phyloP scores from a whole-genome alignment of 2,113 vertebrate species.

The Oreochromis tanganicae region DNA sequence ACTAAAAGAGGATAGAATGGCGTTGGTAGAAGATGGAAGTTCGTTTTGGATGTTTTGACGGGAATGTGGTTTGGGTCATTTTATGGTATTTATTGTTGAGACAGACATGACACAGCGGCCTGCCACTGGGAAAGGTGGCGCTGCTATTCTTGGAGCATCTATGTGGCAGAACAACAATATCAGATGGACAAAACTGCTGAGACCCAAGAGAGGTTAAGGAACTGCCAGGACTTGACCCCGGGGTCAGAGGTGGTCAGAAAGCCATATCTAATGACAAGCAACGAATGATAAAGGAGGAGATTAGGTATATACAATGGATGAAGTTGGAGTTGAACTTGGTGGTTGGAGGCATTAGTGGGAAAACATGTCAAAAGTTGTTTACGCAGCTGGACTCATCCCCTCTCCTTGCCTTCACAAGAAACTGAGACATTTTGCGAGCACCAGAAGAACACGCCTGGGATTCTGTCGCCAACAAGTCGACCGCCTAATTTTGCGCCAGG shows the following conservation, averaged over 20 bases:
- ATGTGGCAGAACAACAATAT: not conserved
- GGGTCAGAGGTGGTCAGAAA: conserved; percentile 7
- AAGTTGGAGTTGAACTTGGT: not conserved
- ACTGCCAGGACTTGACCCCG: not conserved
- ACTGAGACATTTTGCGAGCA: conserved; percentile 52
- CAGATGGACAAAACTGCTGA: conserved; percentile 40
- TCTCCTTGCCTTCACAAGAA: conserved; percentile 9
- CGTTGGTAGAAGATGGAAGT: not conserved
- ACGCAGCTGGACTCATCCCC: conserved; percentile 49
- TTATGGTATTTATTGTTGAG: conserved; percentile 62
- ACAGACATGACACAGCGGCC: conserved; percentile 26
- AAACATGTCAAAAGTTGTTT: conserved; percentile 41
- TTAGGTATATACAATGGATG: not conserved
- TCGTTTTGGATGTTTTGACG: conserved; percentile 1
- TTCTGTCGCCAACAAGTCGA: conserved; percentile 46
- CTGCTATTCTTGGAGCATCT: conserved; percentile 28
- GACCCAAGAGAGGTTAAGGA: not conserved
- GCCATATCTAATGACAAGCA: conserved; percentile 4
- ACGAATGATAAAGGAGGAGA: conserved; percentile 2
- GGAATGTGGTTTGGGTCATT: conserved; percentile 10
- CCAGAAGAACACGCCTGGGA: conserved; percentile 42
- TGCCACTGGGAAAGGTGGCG: not conserved
- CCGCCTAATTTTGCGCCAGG: conserved; percentile 50
- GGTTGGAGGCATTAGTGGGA: not conserved
- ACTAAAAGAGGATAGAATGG: conserved; percentile 1